phyloP scores from a whole-genome alignment of 2,113 vertebrate species.

The Nothobranchius kuhntae region DNA sequence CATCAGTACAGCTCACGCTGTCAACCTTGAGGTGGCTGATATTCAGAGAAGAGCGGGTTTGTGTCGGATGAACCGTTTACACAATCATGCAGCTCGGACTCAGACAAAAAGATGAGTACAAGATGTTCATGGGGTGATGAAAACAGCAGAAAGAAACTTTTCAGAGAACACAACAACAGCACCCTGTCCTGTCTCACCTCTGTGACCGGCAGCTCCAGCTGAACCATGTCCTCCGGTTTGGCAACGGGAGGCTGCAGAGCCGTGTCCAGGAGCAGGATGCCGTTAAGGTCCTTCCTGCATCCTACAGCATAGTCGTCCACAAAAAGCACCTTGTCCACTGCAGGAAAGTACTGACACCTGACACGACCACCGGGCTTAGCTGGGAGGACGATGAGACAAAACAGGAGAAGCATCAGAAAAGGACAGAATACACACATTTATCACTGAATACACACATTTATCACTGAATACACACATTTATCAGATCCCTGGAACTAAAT shows the following conservation, averaged over 20 bases:
- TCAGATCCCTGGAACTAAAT: too few species aligned
- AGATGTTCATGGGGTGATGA: neutral
- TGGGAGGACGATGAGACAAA: conserved; percentile 51
- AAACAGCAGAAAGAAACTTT: neutral
- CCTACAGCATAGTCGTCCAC: conserved; percentile 98
- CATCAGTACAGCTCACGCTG: too few species aligned
- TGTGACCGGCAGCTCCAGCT: conserved; percentile 96
- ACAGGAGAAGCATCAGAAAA: too few species aligned
- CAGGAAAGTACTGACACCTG: conserved; percentile 97
- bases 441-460: too few species aligned
- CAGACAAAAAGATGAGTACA: too few species aligned
- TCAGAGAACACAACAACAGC: neutral
- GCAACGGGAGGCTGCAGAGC: conserved; percentile 96
- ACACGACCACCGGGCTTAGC: conserved; percentile 95
- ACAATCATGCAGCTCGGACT: too few species aligned
- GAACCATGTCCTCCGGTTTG: conserved; percentile 96
- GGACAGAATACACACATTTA: neutral
- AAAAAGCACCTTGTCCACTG: conserved; percentile 99
- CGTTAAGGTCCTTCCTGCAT: conserved; percentile 98
- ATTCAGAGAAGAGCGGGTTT: too few species aligned
- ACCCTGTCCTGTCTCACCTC: conserved; percentile 83
- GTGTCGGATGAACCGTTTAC: too few species aligned
- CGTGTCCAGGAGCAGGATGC: conserved; percentile 96
- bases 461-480: too few species aligned
- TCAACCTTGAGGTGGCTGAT: too few species aligned